Evolutionary conservation across 2,113 vertebrate genomes (phyloP), one percentile per base, ranked within the genome.

Genomic region (Nettapus auritus): DNA sequence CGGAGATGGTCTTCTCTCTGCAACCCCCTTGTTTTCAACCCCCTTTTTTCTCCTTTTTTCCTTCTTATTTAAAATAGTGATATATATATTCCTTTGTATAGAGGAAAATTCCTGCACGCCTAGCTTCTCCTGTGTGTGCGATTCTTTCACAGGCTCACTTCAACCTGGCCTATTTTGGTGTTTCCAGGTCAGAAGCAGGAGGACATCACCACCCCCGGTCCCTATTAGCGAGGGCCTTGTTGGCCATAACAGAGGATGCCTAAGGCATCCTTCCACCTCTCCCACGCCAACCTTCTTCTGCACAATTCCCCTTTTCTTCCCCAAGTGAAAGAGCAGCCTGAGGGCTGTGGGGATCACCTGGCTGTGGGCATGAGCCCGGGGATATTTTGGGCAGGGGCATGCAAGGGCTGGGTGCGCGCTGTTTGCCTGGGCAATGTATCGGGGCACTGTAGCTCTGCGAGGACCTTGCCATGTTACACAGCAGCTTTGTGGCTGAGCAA

Each of bases 401-500:
- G 42, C 1, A 66, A 94, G 75, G 88, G 74, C 70, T 92, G 83
- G 88, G 62, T 82, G 91, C 71, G 57, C 50, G 50, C 21, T 9
- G 36, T 91, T 86, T 91, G 86, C 78, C 66, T 53, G 91, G 55
- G 90, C 56, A 71, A 46, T 93, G 68, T 18, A 17, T 81, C 4
- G 2, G 6, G 21, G 16, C 62, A 36, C 74, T 93, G 95, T 69
- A 77, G n/a, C 78, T 19, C 6, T 23, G 59, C 36, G 5, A 89
- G 90, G 91, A 88, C 94, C 86, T 95, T 86, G 89, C 87, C 62
- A 6, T 95, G 94, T 95, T 96, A 95, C 89, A 96, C 82, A 94
- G 94, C 86, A 94, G 83, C 94, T 94, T 89, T 95, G 91, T 96
- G 96, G 92, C 94, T 2, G 26, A 90, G 87, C 77, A 63, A 79